phyloP scores from a whole-genome alignment of 2,888 invertebrate genomes.

The Lithophane ornitopus region DNA sequence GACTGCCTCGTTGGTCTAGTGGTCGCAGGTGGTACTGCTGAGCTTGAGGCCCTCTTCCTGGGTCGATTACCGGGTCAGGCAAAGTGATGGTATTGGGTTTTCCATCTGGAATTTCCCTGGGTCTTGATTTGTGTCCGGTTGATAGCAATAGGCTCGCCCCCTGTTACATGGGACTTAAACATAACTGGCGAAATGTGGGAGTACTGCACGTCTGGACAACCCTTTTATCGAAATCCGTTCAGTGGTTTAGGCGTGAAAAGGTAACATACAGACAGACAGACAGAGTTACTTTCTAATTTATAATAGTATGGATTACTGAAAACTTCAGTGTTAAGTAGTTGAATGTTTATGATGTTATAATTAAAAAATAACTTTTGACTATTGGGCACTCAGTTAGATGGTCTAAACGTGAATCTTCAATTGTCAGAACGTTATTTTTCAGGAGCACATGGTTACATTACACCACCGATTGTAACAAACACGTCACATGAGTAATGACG shows the following conservation, averaged over 20 bases:
- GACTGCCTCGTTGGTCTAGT: not conserved
- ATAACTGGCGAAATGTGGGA: not conserved
- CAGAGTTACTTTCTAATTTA: too few relatives aligned
- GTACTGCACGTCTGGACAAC: not conserved
- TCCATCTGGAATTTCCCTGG: not conserved
- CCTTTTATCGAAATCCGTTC: too few relatives aligned
- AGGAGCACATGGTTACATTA: constrained; percentile 26
- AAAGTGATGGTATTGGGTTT: not conserved
- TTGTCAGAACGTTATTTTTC: not conserved
- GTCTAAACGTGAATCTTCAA: not conserved
- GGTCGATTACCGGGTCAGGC: not conserved
- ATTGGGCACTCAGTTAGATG: not conserved
- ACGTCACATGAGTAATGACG: constrained; percentile 35
- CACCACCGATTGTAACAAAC: constrained; percentile 39
- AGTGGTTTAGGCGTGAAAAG: too few relatives aligned
- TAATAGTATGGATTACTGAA: too few relatives aligned
- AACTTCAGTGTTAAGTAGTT: constrained; percentile 3
- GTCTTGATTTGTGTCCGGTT: not conserved
- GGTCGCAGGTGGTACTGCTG: not conserved
- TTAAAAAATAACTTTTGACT: not conserved
- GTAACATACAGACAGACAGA: too few relatives aligned
- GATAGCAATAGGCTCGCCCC: not conserved
- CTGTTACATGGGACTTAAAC: not conserved
- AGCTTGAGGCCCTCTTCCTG: too few relatives aligned
- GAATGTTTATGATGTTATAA: not conserved